Evolutionary conservation across 2,113 vertebrate genomes (phyloP).

Genomic region (Typhlomys cinereus): DNA sequence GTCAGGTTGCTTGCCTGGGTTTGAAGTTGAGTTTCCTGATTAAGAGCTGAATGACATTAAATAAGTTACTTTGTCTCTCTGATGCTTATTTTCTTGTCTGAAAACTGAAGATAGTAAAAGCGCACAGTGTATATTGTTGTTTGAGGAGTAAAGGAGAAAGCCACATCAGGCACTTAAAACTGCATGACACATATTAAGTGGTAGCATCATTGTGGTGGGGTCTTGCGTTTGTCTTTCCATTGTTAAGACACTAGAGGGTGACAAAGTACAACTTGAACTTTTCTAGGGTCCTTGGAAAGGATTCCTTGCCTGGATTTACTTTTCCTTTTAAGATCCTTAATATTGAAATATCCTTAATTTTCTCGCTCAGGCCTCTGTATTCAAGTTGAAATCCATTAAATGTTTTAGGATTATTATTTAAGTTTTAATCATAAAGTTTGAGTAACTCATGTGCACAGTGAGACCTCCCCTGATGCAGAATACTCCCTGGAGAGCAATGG

Average conservation of each 20-base stretch:
- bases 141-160: neutral
- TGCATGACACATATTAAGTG: neutral
- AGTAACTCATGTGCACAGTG: neutral
- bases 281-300: neutral
- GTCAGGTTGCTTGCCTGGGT: neutral
- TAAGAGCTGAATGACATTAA: neutral
- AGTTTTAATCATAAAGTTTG: conserved; percentile 32
- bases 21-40: neutral
- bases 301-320: neutral
- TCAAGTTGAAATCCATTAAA: conserved; percentile 16
- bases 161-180: neutral
- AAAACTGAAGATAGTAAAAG: conserved; percentile 1
- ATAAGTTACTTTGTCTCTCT: neutral
- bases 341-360: neutral
- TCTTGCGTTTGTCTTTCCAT: neutral
- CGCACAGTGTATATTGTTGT: neutral
- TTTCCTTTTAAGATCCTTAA: neutral
- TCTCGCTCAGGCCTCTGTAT: neutral
- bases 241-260: conserved; percentile 57
- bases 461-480: neutral
- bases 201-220: neutral
- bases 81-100: conserved; percentile 16
- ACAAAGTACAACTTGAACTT: conserved; percentile 18
- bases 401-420: conserved; percentile 33
- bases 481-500: neutral